Conservation (phyloP, 2,888 invertebrate genomes). For the Thysanoteuthis rhombus region DNA sequence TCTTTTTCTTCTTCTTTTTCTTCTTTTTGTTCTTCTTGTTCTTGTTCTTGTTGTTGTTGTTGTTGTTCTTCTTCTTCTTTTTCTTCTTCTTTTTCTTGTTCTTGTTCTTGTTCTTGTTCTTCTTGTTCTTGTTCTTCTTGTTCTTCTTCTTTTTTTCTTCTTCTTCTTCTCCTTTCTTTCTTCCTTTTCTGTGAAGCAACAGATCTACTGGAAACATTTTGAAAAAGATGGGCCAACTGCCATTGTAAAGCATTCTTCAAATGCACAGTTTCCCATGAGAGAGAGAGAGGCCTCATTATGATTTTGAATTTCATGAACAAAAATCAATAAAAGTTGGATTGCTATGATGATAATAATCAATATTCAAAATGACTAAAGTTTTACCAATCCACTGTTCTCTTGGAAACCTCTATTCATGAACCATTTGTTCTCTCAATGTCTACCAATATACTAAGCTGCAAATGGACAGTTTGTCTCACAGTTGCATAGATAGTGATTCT, state of each 20-base stretch:
- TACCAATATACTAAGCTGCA: neutral
- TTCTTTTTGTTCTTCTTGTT: too few relatives aligned
- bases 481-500: too few relatives aligned
- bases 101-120: too few relatives aligned
- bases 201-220: neutral
- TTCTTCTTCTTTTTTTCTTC: too few relatives aligned
- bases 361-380: neutral
- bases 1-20: too few relatives aligned
- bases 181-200: neutral
- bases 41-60: too few relatives aligned
- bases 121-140: too few relatives aligned
- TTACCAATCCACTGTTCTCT: neutral
- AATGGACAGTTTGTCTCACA: neutral
- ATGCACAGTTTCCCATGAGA: neutral
- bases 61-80: too few relatives aligned
- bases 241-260: neutral
- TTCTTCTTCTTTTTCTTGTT: too few relatives aligned
- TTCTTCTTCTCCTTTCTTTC: too few relatives aligned
- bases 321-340: constrained; percentile 12
- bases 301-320: neutral
- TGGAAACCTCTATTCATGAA: neutral
- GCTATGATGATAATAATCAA: neutral
- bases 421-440: neutral
- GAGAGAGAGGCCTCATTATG: neutral
- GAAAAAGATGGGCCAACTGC: neutral